phyloP scores from a whole-genome alignment of 2,113 vertebrate species.

The Hyla sarda region DNA sequence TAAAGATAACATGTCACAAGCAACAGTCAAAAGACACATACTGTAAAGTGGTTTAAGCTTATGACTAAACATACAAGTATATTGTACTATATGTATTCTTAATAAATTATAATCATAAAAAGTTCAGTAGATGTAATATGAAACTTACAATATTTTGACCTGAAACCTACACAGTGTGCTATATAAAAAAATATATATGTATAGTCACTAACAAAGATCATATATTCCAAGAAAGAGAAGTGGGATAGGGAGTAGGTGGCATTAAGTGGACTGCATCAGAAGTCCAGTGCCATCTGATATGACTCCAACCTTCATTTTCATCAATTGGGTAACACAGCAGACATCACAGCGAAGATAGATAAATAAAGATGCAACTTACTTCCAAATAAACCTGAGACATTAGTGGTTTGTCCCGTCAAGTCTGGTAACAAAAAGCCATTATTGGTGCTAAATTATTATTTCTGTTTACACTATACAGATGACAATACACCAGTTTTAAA shows the following conservation, averaged over 20 bases:
- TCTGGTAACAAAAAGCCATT: too few species aligned
- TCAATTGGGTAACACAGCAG: background rate
- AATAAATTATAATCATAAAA: background rate
- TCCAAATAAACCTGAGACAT: background rate
- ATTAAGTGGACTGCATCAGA: background rate
- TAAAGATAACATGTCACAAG: background rate
- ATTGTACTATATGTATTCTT: background rate
- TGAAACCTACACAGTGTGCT: background rate
- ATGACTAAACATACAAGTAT: background rate
- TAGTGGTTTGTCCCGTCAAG: too few species aligned
- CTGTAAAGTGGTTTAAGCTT: background rate
- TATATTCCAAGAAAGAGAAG: background rate
- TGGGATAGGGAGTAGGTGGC: background rate
- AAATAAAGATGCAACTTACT: background rate
- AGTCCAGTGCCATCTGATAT: background rate
- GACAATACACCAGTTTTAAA: background rate
- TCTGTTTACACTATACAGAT: background rate
- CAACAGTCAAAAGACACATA: background rate
- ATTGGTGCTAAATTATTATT: too few species aligned
- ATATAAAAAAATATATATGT: background rate
- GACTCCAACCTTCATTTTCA: background rate
- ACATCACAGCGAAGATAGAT: background rate
- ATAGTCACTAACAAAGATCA: background rate
- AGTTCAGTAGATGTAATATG: background rate
- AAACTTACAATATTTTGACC: constrained; percentile 5